phyloP scores from a whole-genome alignment of 2,888 invertebrate genomes.

The Leucophenga montana region DNA sequence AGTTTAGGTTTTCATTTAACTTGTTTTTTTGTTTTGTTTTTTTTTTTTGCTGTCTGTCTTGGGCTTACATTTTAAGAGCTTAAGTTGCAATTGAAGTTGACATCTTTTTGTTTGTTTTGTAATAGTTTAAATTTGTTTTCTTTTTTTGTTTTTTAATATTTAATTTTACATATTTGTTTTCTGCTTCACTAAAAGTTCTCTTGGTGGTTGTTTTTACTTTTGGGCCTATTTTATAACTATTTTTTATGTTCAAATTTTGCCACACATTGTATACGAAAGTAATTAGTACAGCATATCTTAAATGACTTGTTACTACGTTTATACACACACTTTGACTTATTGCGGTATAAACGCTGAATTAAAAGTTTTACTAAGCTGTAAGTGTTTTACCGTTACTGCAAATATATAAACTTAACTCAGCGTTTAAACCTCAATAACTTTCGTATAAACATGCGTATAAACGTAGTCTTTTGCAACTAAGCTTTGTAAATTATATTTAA shows the following conservation, averaged over 20 bases:
- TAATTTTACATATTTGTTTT: neutral
- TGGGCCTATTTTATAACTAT: constrained; percentile 18
- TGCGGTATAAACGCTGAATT: too few relatives aligned
- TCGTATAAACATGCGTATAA: too few relatives aligned
- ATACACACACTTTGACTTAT: too few relatives aligned
- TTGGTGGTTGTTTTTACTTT: constrained; percentile 26
- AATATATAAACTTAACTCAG: too few relatives aligned
- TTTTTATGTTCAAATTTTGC: constrained; percentile 4
- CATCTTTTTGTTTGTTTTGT: constrained; percentile 32
- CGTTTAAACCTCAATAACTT: too few relatives aligned
- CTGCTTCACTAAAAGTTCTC: neutral
- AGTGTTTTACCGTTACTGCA: too few relatives aligned
- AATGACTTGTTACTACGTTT: too few relatives aligned
- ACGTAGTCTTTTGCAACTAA: too few relatives aligned
- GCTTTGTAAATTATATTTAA: constrained; percentile 1
- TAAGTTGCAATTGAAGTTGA: constrained; percentile 24
- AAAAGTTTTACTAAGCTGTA: too few relatives aligned
- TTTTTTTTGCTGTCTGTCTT: constrained; percentile 5
- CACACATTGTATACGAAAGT: constrained; percentile 13
- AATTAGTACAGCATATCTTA: too few relatives aligned
- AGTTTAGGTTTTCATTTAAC: neutral
- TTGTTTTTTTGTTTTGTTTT: constrained; percentile 4
- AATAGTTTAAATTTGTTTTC: constrained; percentile 32
- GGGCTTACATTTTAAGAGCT: constrained; percentile 24
- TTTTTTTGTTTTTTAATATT: constrained; percentile 12